Evolutionary conservation across 2,888 invertebrate species (phyloP), one percentile per base, ranked within the genome.

Genomic region (Brenthis hecate): DNA sequence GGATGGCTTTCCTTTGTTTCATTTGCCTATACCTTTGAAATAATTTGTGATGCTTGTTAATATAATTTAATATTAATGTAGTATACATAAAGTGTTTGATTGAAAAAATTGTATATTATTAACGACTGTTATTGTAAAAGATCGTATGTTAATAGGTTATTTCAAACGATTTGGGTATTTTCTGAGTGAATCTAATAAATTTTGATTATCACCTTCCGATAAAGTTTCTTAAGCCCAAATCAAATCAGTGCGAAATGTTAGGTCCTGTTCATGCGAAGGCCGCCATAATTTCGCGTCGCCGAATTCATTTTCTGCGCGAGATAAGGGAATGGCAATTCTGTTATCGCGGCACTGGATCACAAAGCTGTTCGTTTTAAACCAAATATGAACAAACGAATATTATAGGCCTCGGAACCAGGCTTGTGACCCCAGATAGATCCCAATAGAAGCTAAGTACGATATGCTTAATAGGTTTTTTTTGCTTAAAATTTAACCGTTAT

Each of bases 341-440:
- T 83, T 88, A 86, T 88, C 82, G 72, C 81, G 71, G 68, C 76
- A 74, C 77, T 75, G 76, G 76, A 84, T 85, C 86, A 84, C 83
- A 83, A 84, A 82, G 83, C 83, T 81, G 81, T 81, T 81, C 81
- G 82, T 85, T 88, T 87, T 87, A 85, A 85, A 84, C 81, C 80
- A 80, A 80, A 82, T 84, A 84, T 82, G 81, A 85, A 85, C 82
- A 84, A 85, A 85, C 84, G 81, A 80, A 81, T 81, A 82, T 82
- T 60, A 83, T 82, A 79, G 78, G 81, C 84, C 85, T 81, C 71
- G 82, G 81, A 84, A 85, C 2, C 36, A 43, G 36, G 77, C 80
- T 77, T 76, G 78, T 79, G 85, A 87, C 85, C 86, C 84, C 77
- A 82, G 82, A 86, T 85, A 80, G 53, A 81, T 80, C 76, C 79